Conservation (phyloP, 2,888 invertebrate species). For the Calameuta pallipes region DNA sequence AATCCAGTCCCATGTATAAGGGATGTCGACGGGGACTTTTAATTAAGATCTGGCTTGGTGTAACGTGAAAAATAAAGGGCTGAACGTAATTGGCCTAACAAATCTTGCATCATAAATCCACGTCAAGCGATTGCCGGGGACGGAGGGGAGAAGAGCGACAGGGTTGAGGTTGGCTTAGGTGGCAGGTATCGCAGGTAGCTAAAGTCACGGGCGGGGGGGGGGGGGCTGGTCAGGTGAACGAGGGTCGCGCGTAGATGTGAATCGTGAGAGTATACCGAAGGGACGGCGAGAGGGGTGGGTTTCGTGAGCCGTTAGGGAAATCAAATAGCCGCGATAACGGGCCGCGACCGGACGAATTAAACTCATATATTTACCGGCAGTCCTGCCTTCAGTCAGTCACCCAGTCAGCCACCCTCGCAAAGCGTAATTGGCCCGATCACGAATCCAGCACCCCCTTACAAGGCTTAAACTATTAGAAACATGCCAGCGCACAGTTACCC, state of each 20-base stretch:
- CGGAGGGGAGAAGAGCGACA: neutral
- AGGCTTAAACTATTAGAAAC: neutral
- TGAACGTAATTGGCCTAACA: slow-evolving; percentile 45
- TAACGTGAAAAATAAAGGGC: neutral
- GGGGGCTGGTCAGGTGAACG: neutral
- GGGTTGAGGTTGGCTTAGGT: neutral
- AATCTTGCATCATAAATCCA: slow-evolving; percentile 48
- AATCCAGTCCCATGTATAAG: neutral
- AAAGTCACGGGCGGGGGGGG: neutral
- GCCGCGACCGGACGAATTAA: slow-evolving; percentile 43
- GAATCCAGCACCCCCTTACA: slow-evolving; percentile 14
- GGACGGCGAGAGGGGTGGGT: slow-evolving; percentile 10
- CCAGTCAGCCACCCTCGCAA: slow-evolving; percentile 13
- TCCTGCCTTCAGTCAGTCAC: slow-evolving; percentile 27
- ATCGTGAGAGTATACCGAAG: slow-evolving; percentile 11
- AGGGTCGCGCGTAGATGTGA: slow-evolving; percentile 20
- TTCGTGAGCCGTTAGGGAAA: slow-evolving; percentile 42
- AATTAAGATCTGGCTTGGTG: neutral
- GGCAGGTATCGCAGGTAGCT: neutral
- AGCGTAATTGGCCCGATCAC: slow-evolving; percentile 31
- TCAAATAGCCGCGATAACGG: slow-evolving; percentile 44
- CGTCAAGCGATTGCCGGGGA: slow-evolving; percentile 31
- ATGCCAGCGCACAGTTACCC: neutral
- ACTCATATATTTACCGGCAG: slow-evolving; percentile 42
- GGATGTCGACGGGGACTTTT: neutral